Base-by-base conservation (phyloP, 2,888 invertebrate genomes). In the Keiferia lycopersicella region DNA sequence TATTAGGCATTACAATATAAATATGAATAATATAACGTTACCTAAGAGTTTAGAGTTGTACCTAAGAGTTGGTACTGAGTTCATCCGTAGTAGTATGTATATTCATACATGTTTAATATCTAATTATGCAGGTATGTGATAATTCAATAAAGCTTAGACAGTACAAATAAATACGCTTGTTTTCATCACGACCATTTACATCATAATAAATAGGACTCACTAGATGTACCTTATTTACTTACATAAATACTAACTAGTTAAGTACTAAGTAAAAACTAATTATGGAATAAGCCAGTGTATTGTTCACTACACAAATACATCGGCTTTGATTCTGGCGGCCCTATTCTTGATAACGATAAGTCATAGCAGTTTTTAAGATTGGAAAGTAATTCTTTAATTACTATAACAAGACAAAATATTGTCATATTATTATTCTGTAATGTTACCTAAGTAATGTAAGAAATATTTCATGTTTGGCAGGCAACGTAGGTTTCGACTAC, bases 251-350 rank as follows among this genome's bases (percentile, higher is more conserved):
- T 12, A 34, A n/a, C 22, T 56, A 39, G 6, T 2, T 26, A 26
- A 26, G 26, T 6, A 26, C 58, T 18, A 18, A 18, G 61, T 41
- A 30, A 61, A 61, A 61, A 61, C 61, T 61, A 61, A 61, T 61
- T 60, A 30, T 50, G 61, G 61, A 61, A 61, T 61, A 61, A 50
- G 50, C 61, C 61, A 61, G 50, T 22, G 14, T 12, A 34, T 61
- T 61, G 50, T 50, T 50, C 48, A 61, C 50, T 18, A n/a, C 14
- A 61, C n/a, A 61, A 48, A 59, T 45, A 45, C 45, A 45, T 45
- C 4, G 16, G 45, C n/a, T 7, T n/a, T 4, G 45, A 45, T 45
- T n/a, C 45, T 45, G 45, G n/a, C n/a, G n/a, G 7, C 2, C 45
- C 1, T 16, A 45, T 45, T n/a, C 4, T 16, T 45, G 3, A 14